Evolutionary conservation across 2,113 vertebrate species (phyloP), one percentile per base, ranked within the genome.

Genomic region (Trichomycterus rosablanca): DNA sequence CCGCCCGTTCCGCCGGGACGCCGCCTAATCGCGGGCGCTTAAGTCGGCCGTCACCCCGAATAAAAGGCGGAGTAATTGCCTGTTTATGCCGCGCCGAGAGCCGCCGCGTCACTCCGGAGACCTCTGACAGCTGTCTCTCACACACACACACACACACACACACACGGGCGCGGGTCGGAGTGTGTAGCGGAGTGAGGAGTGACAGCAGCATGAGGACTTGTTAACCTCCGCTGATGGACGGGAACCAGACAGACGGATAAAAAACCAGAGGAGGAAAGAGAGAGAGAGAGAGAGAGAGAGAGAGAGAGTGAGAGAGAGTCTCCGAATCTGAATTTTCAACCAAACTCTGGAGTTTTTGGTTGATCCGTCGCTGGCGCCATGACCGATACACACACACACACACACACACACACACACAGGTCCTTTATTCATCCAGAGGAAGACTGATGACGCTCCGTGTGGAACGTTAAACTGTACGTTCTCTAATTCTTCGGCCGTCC

Each of bases 61-160:
- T 88, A 88, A 91, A 88, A 87, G 89, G 88, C 89, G 89, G 83
- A 86, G 89, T 92, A 92, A 95, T 93, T 96, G 91, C 89, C 92
- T 93, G 90, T 92, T 94, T 94, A 92, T 94, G 88, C 89, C 89
- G 87, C 87, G 83, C 78, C 86, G 86, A 86, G 85, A 73, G 76
- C 56, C 70, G 71, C 66, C 70, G 79, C 70, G 85, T 80, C 81
- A 40, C 88, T 79, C 84, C 55, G 50, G 74, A 53, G 62, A 76
- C 73, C 73, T 78, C 84, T 85, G 72, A 79, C 67, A 74, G 79
- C 49, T 30, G 65, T 75, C 74, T 44, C 71, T 80, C 77, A 71
- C 74, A 65, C 32, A 71, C 52, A 20, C 30, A 28, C 20, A 16
- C 40, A 45, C 50, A 34, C 49, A 73, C 59, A 32, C 73, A 30